These are phyloP conservation scores for Hippocampus barbouri DNA, from an alignment of 2,113 vertebrate genomes.

Conservation along the genomic window DNA sequence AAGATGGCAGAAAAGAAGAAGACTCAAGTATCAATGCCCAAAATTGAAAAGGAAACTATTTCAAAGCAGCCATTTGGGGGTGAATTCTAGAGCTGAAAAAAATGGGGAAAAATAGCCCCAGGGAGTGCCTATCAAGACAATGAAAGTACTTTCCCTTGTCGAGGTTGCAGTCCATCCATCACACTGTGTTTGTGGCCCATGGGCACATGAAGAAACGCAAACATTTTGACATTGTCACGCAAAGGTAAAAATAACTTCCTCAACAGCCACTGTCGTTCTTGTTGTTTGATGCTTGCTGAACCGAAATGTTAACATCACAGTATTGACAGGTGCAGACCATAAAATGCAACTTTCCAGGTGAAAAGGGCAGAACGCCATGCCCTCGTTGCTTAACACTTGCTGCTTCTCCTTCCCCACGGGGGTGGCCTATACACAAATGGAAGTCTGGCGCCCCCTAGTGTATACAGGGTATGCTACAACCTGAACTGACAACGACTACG, in stretches of 20 bases:
- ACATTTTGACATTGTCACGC: too few species aligned
- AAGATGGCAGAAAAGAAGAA: too few species aligned
- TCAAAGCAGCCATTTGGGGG: too few species aligned
- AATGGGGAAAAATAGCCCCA: too few species aligned
- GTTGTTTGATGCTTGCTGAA: not conserved
- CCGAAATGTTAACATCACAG: not conserved
- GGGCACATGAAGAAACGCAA: too few species aligned
- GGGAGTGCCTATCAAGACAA: too few species aligned
- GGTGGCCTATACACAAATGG: not conserved
- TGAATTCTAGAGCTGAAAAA: too few species aligned
- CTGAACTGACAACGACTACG: not conserved
- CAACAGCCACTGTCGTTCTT: not conserved
- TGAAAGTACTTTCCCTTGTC: too few species aligned
- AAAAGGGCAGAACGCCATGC: not conserved
- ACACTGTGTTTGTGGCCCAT: too few species aligned
- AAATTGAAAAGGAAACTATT: too few species aligned
- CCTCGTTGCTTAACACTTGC: not conserved
- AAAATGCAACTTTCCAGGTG: not conserved
- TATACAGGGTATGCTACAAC: not conserved
- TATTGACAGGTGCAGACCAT: not conserved
- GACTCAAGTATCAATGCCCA: too few species aligned
- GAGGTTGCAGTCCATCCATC: too few species aligned
- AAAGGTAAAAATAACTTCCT: not conserved
- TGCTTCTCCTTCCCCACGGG: not conserved
- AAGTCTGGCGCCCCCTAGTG: slow-evolving; percentile 43